Evolutionary conservation across 2,797 vertebrate species (phyloP), one percentile per base, ranked within the genome.

Genomic region (Rhynchonycteris naso): DNA sequence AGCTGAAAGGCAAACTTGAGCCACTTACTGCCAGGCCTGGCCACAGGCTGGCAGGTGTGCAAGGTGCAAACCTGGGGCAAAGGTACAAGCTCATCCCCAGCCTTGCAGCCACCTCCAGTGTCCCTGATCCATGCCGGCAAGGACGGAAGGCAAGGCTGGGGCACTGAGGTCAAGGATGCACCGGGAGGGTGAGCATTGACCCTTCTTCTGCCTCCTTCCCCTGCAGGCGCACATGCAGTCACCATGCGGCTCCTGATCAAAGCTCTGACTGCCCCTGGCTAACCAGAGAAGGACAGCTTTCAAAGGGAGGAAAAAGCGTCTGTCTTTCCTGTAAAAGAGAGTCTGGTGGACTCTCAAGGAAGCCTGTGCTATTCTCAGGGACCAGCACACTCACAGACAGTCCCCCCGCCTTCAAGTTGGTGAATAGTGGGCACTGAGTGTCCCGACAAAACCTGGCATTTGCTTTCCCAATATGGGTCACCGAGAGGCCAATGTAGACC

Each of bases 1-100:
- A 99, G 97, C 99, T 99, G 88, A 50, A 12, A 93, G 61, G 88
- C 94, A 38, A 87, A 78, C 33, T 61, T 52, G 24, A 61, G 59
- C 43, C 26, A 3, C 33, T 80, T 7, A 14, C 58, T 15, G 54
- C 24, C 1, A 26, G 84, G 38, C 54, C 10, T 54, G 5, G 11
- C 15, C 54, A 8, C 0, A 7, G 28, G 65, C 71, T 5, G 19
- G 52, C 71, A 4, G 19, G 52, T 19, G 54, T 33, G 5, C n/a
- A 2, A 47, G 38, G 24, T 54, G 7, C 24, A 58, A 76, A 65
- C 71, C 18, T 7, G 4, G 52, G 21, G 8, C 66, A 84, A 7
- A 38, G n/a, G 24, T 22, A 12, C 52, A 43, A 76, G 30, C 15
- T 21, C n/a, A 33, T 58, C 5, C 5, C 0, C 56, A 30, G 22